Base-by-base conservation (phyloP, 2,113 vertebrate species). In the Ochotona princeps region DNA sequence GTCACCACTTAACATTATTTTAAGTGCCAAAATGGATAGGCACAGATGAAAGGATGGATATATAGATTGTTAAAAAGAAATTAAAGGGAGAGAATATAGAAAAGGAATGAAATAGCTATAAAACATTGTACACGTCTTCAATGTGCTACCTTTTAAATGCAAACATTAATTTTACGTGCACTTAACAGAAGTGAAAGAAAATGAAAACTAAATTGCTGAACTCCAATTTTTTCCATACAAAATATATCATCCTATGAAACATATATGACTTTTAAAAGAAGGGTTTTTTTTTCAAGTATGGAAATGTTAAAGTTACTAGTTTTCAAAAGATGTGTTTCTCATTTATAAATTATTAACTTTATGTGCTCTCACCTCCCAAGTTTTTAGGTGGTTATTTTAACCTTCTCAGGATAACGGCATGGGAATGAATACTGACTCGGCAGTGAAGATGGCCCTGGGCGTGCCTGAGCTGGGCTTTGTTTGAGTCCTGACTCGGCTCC, bases 101-200 rank as follows among this genome's bases (percentile, higher is more conserved):
- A 35, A 89, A 84, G 57, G 30, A 73, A 47, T 79, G 15, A 79
- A 94, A 57, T 75, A 49, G 60, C 13, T 90, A 94, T 76, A 49
- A 72, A 86, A 81, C 38, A 67, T 60, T 44, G 9, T 78, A 26
- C 63, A 89, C 30, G 51, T 93, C 81, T 54, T 93, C 73, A 32
- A 69, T 83, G 20, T 54, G 3, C 8, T 82, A 20, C 54, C 86
- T 92, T 83, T 92, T 75, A 88, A 94, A 63, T 73, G 63, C 4
- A 75, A 35, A 69, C 30, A 74, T 74, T 87, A 85, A 78, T 85
- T 93, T 92, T 92, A 88, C 57, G 88, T 85, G 81, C 84, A 65
- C 81, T 72, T 92, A 85, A 85, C 21, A 54, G n/a, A 82, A 87
- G 38, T 47, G 20, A 79, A 90, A 95, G 72, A 70, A 90, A 91